Evolutionary conservation across 2,113 vertebrate genomes (phyloP).

Genomic region (Perca fluviatilis): DNA sequence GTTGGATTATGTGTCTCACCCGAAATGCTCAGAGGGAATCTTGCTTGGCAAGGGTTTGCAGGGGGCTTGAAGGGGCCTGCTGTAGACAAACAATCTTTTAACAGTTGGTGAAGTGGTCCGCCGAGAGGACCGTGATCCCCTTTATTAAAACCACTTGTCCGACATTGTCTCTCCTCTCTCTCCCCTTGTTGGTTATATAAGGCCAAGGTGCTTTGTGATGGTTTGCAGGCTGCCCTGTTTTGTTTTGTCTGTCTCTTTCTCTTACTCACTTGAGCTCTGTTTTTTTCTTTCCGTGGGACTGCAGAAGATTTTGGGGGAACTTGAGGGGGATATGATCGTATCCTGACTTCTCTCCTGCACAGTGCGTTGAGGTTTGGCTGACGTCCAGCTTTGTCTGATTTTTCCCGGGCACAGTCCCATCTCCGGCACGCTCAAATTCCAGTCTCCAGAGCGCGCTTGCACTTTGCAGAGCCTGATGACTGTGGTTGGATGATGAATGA

Average conservation of each 20-base stretch:
- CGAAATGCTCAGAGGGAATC: slow-evolving; percentile 61
- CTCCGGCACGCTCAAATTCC: slow-evolving; percentile 69
- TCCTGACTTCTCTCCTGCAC: slow-evolving; percentile 66
- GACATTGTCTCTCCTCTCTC: slow-evolving; percentile 54
- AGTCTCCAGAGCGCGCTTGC: slow-evolving; percentile 70
- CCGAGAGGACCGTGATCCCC: slow-evolving; percentile 75
- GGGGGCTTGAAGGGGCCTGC: slow-evolving; percentile 48
- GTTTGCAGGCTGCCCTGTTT: slow-evolving; percentile 71
- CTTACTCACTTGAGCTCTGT: slow-evolving; percentile 28
- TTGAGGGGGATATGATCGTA: slow-evolving; percentile 57
- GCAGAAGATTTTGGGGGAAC: slow-evolving; percentile 46
- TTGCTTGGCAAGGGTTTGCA: slow-evolving; percentile 58
- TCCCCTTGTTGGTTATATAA: slow-evolving; percentile 58
- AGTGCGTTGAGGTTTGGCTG: slow-evolving; percentile 75
- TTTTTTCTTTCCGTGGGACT: slow-evolving; percentile 45
- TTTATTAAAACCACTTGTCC: slow-evolving; percentile 82
- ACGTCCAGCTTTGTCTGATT: slow-evolving; percentile 78
- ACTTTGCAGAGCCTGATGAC: slow-evolving; percentile 66
- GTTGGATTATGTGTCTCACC: slow-evolving; percentile 57
- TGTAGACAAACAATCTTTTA: slow-evolving; percentile 78
- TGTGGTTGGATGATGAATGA: slow-evolving; percentile 76
- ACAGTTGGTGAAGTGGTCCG: slow-evolving; percentile 78
- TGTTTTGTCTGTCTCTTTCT: slow-evolving; percentile 65
- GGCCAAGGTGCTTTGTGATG: slow-evolving; percentile 72
- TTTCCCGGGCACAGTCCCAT: slow-evolving; percentile 75